These are phyloP conservation scores for Asteroscopus sphinx DNA, from an alignment of 2,888 invertebrate genomes.

Conservation along the genomic window DNA sequence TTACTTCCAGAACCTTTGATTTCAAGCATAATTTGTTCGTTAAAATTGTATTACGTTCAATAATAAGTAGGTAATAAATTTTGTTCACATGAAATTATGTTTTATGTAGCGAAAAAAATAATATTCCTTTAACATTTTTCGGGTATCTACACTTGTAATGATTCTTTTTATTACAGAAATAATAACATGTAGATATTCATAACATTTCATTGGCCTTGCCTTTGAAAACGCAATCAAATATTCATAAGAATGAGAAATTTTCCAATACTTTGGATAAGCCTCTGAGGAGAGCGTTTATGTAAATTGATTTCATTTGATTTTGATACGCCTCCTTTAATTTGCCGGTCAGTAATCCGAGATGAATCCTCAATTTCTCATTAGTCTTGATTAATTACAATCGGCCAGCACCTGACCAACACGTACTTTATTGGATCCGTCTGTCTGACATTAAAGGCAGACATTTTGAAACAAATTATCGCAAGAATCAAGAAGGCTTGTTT, in stretches of 20 bases:
- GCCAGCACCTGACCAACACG: slow-evolving; percentile 10
- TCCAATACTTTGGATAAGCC: slow-evolving; percentile 33
- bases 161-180: slow-evolving; percentile 24
- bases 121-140: slow-evolving; percentile 12
- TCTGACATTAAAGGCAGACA: slow-evolving; percentile 9
- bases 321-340: slow-evolving; percentile 15
- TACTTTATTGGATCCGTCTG: neutral
- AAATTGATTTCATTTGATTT: slow-evolving; percentile 40
- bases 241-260: slow-evolving; percentile 39
- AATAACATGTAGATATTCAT: slow-evolving; percentile 32
- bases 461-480: slow-evolving; percentile 13
- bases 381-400: slow-evolving; percentile 16
- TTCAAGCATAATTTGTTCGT: slow-evolving; percentile 14
- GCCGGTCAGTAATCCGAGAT: slow-evolving; percentile 1
- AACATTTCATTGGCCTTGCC: slow-evolving; percentile 32
- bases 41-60: slow-evolving; percentile 16
- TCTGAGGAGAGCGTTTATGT: slow-evolving; percentile 19
- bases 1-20: slow-evolving; percentile 8
- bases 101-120: slow-evolving; percentile 5
- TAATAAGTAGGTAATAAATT: slow-evolving; percentile 20
- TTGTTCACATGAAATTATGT: slow-evolving; percentile 7
- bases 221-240: slow-evolving; percentile 42
- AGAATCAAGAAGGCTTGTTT: neutral
- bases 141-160: slow-evolving; percentile 17
- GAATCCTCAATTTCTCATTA: slow-evolving; percentile 13